These are phyloP conservation scores for Pachyramphus minor DNA, from an alignment of 2,113 vertebrate species.

Conservation along the genomic window DNA sequence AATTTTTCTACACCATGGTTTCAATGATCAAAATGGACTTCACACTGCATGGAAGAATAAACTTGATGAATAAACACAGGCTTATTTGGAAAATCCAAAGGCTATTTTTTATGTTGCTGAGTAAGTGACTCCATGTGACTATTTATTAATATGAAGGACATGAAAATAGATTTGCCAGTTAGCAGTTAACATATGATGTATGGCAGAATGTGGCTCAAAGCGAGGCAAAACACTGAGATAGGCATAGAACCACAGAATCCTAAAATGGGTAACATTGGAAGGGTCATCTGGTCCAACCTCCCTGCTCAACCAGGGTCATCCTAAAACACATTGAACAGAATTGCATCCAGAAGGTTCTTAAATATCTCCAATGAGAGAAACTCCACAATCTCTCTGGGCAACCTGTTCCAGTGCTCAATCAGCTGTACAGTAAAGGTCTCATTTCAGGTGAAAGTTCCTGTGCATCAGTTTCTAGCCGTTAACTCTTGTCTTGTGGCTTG, in stretches of 20 bases:
- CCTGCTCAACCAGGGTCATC: background rate
- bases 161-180: background rate
- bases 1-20: background rate
- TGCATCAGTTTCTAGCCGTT: background rate
- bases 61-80: background rate
- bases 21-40: background rate
- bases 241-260: background rate
- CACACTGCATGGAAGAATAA: background rate
- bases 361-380: background rate
- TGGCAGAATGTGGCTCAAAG: background rate
- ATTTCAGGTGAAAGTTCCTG: background rate
- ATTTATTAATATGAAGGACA: background rate
- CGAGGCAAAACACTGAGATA: background rate
- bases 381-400: background rate
- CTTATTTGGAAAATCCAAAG: background rate
- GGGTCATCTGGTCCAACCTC: background rate
- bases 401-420: background rate
- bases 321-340: no score
- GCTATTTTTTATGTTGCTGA: background rate
- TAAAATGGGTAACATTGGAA: background rate
- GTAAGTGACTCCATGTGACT: background rate
- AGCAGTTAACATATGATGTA: background rate
- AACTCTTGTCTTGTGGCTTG: background rate
- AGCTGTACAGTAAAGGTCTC: background rate
- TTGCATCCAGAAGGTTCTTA: background rate